Evolutionary conservation across 1,140 invertebrate genomes (phyloP).

Genomic region (Centruroides vittatus): DNA sequence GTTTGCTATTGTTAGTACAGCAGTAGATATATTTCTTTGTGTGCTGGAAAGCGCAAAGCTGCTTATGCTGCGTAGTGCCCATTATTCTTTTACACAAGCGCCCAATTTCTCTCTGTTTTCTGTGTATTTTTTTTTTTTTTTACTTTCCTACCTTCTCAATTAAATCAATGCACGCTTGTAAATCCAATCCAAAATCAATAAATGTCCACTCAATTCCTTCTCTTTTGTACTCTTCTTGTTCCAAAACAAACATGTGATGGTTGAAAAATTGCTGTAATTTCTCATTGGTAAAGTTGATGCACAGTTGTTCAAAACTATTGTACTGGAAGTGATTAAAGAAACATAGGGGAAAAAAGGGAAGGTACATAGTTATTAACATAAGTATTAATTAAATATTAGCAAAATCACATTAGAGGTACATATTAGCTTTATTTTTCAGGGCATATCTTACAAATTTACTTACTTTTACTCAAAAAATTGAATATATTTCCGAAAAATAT

Average conservation of each 20-base stretch:
- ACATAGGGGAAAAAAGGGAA: too few relatives aligned
- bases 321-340: constrained; percentile 16
- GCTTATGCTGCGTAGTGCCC: too few relatives aligned
- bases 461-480: too few relatives aligned
- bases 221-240: constrained; percentile 40
- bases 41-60: background rate
- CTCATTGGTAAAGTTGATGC: constrained; percentile 60
- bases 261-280: constrained; percentile 51
- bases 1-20: constrained; percentile 6
- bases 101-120: background rate
- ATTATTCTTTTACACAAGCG: too few relatives aligned
- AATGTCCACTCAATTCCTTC: constrained; percentile 43
- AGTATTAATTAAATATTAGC: too few relatives aligned
- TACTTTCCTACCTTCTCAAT: constrained; percentile 19
- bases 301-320: constrained; percentile 56
- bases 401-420: too few relatives aligned
- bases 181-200: constrained; percentile 43
- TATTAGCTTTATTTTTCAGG: too few relatives aligned
- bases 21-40: background rate
- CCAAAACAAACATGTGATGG: constrained; percentile 43
- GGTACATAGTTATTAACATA: too few relatives aligned
- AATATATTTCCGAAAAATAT: too few relatives aligned
- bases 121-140: background rate
- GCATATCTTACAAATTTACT: too few relatives aligned
- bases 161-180: constrained; percentile 29